Conservation (phyloP, 2,113 vertebrate species). For the Anguilla japonica region DNA sequence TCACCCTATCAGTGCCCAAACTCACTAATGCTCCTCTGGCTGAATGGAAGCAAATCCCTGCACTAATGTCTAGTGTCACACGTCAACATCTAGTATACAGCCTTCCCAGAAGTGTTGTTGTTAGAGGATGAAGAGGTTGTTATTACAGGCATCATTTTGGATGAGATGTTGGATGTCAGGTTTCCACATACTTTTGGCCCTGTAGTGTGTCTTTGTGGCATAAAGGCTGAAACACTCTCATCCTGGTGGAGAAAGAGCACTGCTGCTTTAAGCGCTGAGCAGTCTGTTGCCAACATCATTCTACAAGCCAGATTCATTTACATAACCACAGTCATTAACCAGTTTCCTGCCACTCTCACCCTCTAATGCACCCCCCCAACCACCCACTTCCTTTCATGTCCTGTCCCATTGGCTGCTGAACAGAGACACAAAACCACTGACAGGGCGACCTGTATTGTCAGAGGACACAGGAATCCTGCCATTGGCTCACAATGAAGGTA, state of each 20-base stretch:
- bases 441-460: background rate
- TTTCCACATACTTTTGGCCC: too few relatives aligned
- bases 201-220: too few relatives aligned
- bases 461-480: background rate
- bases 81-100: too few relatives aligned
- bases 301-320: background rate
- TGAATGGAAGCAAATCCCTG: too few relatives aligned
- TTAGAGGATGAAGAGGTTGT: too few relatives aligned
- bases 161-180: too few relatives aligned
- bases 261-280: background rate
- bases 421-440: background rate
- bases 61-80: too few relatives aligned
- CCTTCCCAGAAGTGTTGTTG: too few relatives aligned
- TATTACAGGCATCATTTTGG: too few relatives aligned
- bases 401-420: background rate
- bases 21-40: too few relatives aligned
- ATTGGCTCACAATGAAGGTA: background rate
- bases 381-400: background rate
- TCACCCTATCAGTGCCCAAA: too few relatives aligned
- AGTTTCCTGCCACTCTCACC: background rate
- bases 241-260: background rate
- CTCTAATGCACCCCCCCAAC: background rate
- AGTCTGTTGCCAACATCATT: background rate
- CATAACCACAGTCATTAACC: background rate
- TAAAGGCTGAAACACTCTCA: background rate